Evolutionary conservation across 1,140 invertebrate species (phyloP), one percentile per base, ranked within the genome.

Genomic region (Ericerus pela): DNA sequence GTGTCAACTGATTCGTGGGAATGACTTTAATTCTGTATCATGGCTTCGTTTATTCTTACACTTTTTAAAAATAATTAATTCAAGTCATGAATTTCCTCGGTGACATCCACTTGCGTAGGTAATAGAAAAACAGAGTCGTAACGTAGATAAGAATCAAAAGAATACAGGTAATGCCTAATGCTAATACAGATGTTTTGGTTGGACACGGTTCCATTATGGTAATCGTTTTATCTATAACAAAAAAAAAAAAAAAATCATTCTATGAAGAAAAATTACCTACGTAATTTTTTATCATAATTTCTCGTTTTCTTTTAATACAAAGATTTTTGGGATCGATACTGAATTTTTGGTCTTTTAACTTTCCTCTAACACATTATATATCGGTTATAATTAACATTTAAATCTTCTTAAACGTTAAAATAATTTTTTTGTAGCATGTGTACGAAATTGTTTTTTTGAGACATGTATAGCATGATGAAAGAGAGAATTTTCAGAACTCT

Each of bases 61-160:
- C 11, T 47, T 47, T 20, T 24, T 47, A 47, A 22, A 47, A 47
- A 3, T 47, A 47, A 8, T 47, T 24, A 47, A 3, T 20, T 47
- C 14, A 85, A 65, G 81, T 78, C 73, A 86, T 77, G 67, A 83
- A 80, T 69, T 89, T 89, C 56, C 80, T 76, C 18, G 85, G 85
- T 61, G 80, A 76, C 68, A 88, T 75, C 85, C 86, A 91, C 68
- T 88, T 88, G 67, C 85, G 86, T 82, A 88, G 88, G 73, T 86
- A 88, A 71, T 89, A 89, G 68, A 83, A 88, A 74, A 88, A 88
- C 60, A 90, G 76, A 24, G 86, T 91, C 54, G 82, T 84, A 63
- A 89, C 80, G 71, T 95, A 94, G 16, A 94, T 77, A n/a, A 94
- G 76, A 33, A 92, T 78, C 57, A 95, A 74, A 31, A 94, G 75